phyloP scores from a whole-genome alignment of 2,797 vertebrate genomes.

The Mormyrus hasselquistii region DNA sequence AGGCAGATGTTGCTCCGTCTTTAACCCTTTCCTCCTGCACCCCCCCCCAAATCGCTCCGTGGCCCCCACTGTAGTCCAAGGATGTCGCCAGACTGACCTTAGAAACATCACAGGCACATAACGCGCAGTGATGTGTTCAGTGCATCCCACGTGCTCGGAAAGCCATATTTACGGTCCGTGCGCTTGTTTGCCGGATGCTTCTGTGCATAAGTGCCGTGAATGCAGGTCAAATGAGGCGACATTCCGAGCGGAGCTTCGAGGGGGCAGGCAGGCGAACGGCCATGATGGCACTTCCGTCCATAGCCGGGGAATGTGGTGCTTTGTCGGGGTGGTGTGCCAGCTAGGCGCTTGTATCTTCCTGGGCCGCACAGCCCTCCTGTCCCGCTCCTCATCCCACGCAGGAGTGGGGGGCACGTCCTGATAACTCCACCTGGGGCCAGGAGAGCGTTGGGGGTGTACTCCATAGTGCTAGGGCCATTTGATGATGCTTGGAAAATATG shows the following conservation, averaged over 20 bases:
- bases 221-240: neutral
- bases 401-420: neutral
- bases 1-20: slow-evolving; percentile 37
- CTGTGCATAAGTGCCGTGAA: neutral
- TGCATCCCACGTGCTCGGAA: neutral
- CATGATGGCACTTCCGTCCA: neutral
- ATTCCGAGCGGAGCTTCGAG: neutral
- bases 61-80: neutral
- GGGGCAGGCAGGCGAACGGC: neutral
- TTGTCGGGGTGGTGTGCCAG: neutral
- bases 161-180: neutral
- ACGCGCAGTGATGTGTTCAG: neutral
- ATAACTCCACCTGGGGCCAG: neutral
- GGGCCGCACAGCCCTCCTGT: neutral
- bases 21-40: neutral
- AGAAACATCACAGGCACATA: neutral
- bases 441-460: neutral
- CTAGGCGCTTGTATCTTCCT: neutral
- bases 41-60: neutral
- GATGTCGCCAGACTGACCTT: neutral
- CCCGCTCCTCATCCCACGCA: neutral
- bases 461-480: neutral
- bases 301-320: neutral
- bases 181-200: neutral
- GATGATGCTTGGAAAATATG: neutral